phyloP scores from a whole-genome alignment of 2,113 vertebrate genomes.

The Antennarius striatus region DNA sequence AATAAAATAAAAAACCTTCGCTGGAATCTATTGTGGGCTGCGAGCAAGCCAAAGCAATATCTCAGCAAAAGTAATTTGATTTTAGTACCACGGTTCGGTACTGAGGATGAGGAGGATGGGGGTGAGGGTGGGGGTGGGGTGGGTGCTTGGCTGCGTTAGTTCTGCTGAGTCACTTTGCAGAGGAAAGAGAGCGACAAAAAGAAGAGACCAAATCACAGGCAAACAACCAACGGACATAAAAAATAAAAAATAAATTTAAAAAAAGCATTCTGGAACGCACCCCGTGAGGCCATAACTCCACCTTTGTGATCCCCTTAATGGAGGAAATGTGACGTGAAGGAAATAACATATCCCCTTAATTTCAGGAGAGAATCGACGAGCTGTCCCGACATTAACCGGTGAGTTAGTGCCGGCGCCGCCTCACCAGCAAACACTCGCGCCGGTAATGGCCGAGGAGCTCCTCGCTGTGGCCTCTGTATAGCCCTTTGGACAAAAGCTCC shows the following conservation, averaged over 20 bases:
- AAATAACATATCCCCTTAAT: not conserved
- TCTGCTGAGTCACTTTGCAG: conserved; percentile 62
- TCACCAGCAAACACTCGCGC: conserved; percentile 95
- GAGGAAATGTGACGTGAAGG: not conserved
- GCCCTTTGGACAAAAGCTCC: conserved; percentile 91
- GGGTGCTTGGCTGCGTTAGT: conserved; percentile 27
- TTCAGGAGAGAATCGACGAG: no score
- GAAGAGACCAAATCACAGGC: conserved; percentile 19
- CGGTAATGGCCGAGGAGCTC: conserved; percentile 91
- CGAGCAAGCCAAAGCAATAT: conserved; percentile 61
- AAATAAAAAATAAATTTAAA: no score
- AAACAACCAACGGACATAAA: conserved; percentile 9
- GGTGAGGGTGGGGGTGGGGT: not conserved
- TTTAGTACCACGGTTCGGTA: conserved; percentile 36
- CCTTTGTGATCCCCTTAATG: conserved; percentile 5
- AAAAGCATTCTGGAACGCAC: conserved; percentile 2
- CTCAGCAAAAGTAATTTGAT: conserved; percentile 61
- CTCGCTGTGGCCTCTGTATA: conserved; percentile 89
- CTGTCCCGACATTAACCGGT: no score
- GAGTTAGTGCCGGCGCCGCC: conserved; percentile 26
- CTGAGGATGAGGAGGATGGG: not conserved
- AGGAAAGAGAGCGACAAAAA: conserved; percentile 44
- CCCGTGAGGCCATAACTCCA: not conserved
- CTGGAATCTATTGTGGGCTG: conserved; percentile 60
- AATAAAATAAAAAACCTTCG: conserved; percentile 27